Conservation (phyloP, 2,888 invertebrate genomes). For the Poecilus cupreus region DNA sequence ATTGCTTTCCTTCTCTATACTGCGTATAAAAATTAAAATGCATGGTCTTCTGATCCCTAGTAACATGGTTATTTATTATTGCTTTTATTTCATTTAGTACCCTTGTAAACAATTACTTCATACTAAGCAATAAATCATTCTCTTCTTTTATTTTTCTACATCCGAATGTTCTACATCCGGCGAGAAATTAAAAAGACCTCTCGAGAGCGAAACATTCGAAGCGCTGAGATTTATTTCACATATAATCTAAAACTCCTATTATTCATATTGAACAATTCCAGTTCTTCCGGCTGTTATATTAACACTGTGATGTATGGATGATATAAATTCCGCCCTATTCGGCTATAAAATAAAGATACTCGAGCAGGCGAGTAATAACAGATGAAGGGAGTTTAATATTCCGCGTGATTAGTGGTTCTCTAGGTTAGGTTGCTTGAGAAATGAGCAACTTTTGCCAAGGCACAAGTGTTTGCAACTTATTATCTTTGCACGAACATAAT, state of each 20-base stretch:
- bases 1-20: no score
- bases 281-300: conserved; percentile 39
- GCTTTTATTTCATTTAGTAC: no score
- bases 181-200: conserved; percentile 5
- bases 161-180: conserved; percentile 6
- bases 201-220: not conserved
- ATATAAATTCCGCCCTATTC: conserved; percentile 7
- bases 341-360: conserved; percentile 40
- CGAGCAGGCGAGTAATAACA: not conserved
- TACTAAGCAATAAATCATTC: not conserved
- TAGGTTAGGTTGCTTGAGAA: no score
- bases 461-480: no score
- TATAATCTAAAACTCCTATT: conserved; percentile 42
- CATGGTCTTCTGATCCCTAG: no score
- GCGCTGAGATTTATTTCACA: conserved; percentile 29
- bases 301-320: conserved; percentile 38
- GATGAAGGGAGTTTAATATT: conserved; percentile 2
- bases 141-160: not conserved
- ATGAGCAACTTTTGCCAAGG: no score
- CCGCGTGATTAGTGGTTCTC: not conserved
- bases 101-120: no score
- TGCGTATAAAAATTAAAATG: no score
- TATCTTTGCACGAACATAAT: no score
- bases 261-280: conserved; percentile 50
- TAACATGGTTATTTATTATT: no score